Evolutionary conservation across 2,888 invertebrate genomes (phyloP), one percentile per base, ranked within the genome.

Genomic region (Dexiosoma caninum): DNA sequence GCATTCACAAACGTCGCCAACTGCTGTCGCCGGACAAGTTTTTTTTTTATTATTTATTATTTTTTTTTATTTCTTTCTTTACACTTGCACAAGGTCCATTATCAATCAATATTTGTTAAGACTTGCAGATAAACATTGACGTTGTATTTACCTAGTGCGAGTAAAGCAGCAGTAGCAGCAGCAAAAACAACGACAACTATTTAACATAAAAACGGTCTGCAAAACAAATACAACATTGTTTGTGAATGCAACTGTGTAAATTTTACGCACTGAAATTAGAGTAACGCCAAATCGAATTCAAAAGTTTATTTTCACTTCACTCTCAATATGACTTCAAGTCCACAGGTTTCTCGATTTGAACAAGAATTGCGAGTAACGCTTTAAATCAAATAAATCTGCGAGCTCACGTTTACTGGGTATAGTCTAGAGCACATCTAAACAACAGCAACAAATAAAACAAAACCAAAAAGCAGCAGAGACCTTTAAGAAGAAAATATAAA

Each of bases 1-100:
- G 81, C 72, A 72, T 77, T 77, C 44, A 42, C 32, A 37, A 78
- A 74, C 64, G 81, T 69, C 81, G 81, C 81, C 81, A 77, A 74
- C 69, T 77, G 64, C 69, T 77, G 81, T 77, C 81, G 81, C 77
- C 81, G 66, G 19, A 10, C 35, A 71, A 66, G 64, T 64, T 74
- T 35, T 5, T 37, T 51, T 51, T 19, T 27, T n/a, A n/a, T n/a
- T n/a, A n/a, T n/a, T n/a, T n/a, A n/a, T n/a, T n/a, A n/a, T n/a
- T n/a, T n/a, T n/a, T n/a, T n/a, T n/a, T n/a, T n/a, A n/a, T 19
- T 59, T 23, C 9, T 14, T 40, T 27, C 14, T 14, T 23, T 60
- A 14, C n/a, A 42, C 37, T 21, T 57, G 32, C 35, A 35, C 12
- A 35, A 19, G 37, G 23, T 23, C 46, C 30, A 40, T 40, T 27